These are phyloP conservation scores for Anneissia japonica DNA, from an alignment of 35 echinoderm and acorn worm genomes.

Conservation along the genomic window DNA sequence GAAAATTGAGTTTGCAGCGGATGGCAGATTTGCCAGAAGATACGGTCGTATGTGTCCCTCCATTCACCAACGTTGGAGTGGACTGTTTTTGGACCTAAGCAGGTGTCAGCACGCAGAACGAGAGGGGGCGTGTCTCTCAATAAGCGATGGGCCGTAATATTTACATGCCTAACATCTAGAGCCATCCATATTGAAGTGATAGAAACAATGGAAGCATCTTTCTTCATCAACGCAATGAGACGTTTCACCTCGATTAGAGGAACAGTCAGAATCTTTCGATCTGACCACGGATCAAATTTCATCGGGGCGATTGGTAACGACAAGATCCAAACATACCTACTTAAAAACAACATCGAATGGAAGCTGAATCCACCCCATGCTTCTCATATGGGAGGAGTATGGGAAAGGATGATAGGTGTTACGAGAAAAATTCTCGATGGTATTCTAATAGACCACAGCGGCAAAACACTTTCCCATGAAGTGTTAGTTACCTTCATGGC, in stretches of 20 bases:
- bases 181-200: constrained; percentile 23
- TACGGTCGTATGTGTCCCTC: neutral
- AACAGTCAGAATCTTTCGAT: constrained; percentile 13
- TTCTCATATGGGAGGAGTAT: constrained; percentile 15
- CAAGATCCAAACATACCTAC: neutral
- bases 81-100: constrained; percentile 16
- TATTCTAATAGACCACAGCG: neutral
- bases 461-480: constrained; percentile 10
- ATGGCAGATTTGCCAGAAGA: neutral
- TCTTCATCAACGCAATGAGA: constrained; percentile 33
- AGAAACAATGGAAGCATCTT: neutral
- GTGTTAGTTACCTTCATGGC: constrained; percentile 24
- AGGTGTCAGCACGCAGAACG: neutral
- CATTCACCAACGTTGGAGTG: constrained; percentile 7
- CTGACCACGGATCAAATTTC: constrained; percentile 33
- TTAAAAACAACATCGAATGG: neutral
- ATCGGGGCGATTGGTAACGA: neutral
- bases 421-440: constrained; percentile 14
- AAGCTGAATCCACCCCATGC: constrained; percentile 26
- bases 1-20: neutral
- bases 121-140: constrained; percentile 16
- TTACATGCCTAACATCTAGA: constrained; percentile 20
- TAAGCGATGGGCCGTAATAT: constrained; percentile 22
- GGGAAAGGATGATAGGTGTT: constrained; percentile 33
- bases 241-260: neutral